phyloP scores from a whole-genome alignment of 2,797 vertebrate genomes.

The Sebastolobus altivelis region DNA sequence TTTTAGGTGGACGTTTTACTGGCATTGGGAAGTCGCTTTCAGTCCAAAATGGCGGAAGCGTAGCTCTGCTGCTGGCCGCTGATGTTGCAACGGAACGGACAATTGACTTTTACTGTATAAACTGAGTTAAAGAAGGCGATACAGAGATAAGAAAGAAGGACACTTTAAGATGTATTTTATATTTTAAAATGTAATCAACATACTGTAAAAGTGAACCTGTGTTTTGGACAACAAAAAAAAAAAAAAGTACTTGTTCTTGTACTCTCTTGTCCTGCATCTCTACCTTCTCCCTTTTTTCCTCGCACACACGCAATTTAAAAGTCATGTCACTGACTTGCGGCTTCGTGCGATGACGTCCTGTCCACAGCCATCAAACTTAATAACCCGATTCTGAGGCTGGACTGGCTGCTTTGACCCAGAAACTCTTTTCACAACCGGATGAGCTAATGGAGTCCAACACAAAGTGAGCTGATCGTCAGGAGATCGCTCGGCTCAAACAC shows the following conservation, averaged over 20 bases:
- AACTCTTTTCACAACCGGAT: conserved; percentile 54
- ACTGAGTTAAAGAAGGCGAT: background rate
- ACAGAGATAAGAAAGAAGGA: background rate
- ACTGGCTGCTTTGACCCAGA: conserved; percentile 54
- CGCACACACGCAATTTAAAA: background rate
- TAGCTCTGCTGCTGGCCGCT: no score
- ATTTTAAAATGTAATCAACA: background rate
- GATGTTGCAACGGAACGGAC: no score
- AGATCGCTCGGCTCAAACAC: background rate
- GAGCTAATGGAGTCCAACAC: conserved; percentile 42
- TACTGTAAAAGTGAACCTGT: background rate
- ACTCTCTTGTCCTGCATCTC: background rate
- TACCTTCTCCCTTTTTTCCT: background rate
- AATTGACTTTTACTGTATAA: no score
- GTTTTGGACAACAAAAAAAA: background rate
- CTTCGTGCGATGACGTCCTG: background rate
- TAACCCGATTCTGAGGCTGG: conserved; percentile 7
- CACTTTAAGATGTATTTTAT: background rate
- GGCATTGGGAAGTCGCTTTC: no score
- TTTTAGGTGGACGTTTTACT: no score
- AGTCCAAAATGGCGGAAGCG: no score
- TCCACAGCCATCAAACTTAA: conserved; percentile 33
- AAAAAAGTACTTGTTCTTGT: no score
- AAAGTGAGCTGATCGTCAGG: conserved; percentile 26
- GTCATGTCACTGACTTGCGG: background rate